Conservation (phyloP, 2,888 invertebrate species). For the Uloborus plumipes region DNA sequence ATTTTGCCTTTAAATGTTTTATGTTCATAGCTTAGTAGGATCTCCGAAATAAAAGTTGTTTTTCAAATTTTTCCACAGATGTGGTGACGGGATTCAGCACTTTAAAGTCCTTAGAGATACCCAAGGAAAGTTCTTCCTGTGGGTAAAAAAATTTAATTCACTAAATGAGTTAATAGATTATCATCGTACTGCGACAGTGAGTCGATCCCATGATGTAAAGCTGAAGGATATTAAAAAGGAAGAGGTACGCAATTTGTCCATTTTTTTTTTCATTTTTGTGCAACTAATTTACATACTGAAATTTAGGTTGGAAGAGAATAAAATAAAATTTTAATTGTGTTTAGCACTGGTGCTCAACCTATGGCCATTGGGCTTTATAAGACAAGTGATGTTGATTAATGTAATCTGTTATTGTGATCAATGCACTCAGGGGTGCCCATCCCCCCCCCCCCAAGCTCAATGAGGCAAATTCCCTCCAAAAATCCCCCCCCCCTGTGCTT, state of each 20-base stretch:
- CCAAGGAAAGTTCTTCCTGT: slow-evolving; percentile 98
- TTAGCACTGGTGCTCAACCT: no score
- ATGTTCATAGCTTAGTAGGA: no score
- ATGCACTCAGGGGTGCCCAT: no score
- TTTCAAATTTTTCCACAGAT: slow-evolving; percentile 76
- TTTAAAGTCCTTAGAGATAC: slow-evolving; percentile 96
- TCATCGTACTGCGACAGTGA: slow-evolving; percentile 96
- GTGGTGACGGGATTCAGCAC: slow-evolving; percentile 95
- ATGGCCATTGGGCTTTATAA: no score
- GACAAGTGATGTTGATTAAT: no score
- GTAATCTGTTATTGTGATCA: no score
- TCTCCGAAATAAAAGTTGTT: neutral
- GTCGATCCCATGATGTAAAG: slow-evolving; percentile 96
- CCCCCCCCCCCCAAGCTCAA: no score
- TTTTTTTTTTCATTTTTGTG: neutral
- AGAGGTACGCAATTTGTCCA: slow-evolving; percentile 74
- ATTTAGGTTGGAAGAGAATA: no score
- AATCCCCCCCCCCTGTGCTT: no score
- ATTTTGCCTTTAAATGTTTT: no score
- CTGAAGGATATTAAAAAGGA: slow-evolving; percentile 91
- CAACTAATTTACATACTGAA: neutral
- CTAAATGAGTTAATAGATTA: slow-evolving; percentile 98
- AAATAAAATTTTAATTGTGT: no score
- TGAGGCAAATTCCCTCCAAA: no score
- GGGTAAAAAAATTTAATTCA: slow-evolving; percentile 99